phyloP scores from a whole-genome alignment of 2,113 vertebrate genomes.

The Ptyas mucosa region DNA sequence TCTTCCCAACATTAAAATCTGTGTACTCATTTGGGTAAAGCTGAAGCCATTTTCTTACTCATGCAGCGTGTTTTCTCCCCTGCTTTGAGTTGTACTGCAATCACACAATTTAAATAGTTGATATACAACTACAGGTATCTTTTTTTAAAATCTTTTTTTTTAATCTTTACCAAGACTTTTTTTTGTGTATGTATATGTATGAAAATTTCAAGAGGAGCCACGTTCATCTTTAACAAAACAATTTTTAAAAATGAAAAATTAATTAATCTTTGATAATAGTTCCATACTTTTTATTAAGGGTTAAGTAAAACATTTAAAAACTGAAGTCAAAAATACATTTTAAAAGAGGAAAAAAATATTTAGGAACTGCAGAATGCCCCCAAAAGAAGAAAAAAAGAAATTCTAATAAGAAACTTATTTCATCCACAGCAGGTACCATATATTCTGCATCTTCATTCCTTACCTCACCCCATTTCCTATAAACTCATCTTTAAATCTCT shows the following conservation, averaged over 20 bases:
- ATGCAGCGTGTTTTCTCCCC: not conserved
- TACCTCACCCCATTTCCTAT: not conserved
- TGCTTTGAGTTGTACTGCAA: not conserved
- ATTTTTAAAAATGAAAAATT: not conserved
- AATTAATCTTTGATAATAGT: not conserved
- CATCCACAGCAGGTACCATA: not conserved
- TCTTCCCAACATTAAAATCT: conserved; percentile 13
- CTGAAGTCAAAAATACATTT: not conserved
- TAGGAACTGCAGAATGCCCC: not conserved
- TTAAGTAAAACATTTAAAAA: not conserved
- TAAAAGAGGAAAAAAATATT: not conserved
- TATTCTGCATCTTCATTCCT: not conserved
- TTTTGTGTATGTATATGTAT: not conserved
- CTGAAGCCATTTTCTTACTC: not conserved
- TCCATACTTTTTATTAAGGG: not conserved
- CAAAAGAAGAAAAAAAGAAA: not conserved
- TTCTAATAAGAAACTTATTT: not conserved
- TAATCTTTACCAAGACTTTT: not conserved
- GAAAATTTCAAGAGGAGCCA: not conserved
- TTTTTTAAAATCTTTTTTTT: not conserved
- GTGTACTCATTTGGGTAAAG: conserved; percentile 23
- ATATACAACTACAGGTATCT: not conserved
- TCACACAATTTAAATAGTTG: not conserved
- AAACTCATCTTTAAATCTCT: not conserved
- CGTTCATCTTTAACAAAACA: not conserved